A percentile compares a stretch with the other conserved stretches of the same genome.
Conservation (phyloP, 2,797 vertebrate species). For the Luscinia luscinia region DNA sequence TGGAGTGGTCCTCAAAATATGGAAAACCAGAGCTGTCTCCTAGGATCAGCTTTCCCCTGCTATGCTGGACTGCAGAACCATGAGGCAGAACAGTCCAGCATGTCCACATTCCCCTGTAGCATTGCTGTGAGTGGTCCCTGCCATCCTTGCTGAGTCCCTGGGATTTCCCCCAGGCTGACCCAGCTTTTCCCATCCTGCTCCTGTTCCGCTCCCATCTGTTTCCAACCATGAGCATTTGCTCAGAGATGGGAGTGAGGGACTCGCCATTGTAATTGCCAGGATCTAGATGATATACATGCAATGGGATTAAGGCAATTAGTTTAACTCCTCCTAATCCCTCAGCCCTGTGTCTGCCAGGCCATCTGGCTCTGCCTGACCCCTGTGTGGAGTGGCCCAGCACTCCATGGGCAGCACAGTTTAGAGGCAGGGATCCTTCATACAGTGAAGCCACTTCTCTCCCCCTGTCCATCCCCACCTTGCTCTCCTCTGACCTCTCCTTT, state of each 20-base stretch:
- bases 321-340: conserved; percentile 59
- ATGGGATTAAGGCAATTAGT: conserved; percentile 63
- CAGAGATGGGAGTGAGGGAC: not conserved
- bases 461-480: not conserved
- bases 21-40: not conserved
- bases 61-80: not conserved
- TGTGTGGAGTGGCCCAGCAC: not conserved
- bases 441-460: not conserved
- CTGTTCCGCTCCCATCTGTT: conserved; percentile 30
- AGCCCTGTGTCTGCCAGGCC: conserved; percentile 45
- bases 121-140: not conserved
- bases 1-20: not conserved
- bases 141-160: not conserved
- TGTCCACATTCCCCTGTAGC: not conserved
- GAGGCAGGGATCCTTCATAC: accelerated
- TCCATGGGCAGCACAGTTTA: not conserved
- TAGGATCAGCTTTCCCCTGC: not conserved
- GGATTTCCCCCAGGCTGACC: not conserved
- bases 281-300: conserved; percentile 47
- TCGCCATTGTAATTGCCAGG: conserved; percentile 2
- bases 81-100: not conserved
- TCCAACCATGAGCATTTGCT: not conserved
- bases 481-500: not conserved
- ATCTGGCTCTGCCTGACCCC: conserved; percentile 35
- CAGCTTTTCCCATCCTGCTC: not conserved